Percentiles rank a stretch among this genome's conserved stretches.
phyloP scores from a whole-genome alignment of 2,797 vertebrate species.

The Hydrocynus forskahlii region DNA sequence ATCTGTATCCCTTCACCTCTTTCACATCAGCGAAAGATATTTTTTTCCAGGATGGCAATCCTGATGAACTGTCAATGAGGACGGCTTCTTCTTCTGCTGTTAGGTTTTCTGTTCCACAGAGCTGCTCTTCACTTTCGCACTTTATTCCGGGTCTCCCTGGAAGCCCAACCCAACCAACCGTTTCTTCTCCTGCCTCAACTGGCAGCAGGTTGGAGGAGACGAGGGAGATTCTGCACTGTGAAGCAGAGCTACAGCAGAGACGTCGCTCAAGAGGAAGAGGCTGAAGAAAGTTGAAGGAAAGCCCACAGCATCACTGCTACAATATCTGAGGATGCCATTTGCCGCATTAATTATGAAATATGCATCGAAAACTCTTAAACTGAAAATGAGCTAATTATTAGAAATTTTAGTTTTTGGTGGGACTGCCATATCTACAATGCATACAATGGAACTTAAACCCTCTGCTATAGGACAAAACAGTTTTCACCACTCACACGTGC shows the following conservation, averaged over 20 bases:
- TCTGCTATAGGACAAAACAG: too few relatives aligned
- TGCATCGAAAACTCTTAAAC: too few relatives aligned
- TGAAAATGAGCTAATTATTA: too few relatives aligned
- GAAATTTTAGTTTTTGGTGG: too few relatives aligned
- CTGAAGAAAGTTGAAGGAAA: neutral
- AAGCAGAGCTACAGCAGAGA: neutral
- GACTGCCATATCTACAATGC: too few relatives aligned
- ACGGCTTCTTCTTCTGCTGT: neutral
- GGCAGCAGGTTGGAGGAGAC: neutral
- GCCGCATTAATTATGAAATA: too few relatives aligned
- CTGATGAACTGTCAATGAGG: slow-evolving; percentile 6
- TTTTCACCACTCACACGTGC: too few relatives aligned
- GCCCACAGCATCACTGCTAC: neutral
- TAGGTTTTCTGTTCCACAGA: neutral
- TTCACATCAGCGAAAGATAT: neutral
- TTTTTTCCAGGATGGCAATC: neutral
- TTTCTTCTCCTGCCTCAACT: neutral
- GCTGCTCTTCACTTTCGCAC: neutral
- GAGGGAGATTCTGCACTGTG: neutral
- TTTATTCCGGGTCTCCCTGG: neutral
- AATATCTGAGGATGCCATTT: neutral
- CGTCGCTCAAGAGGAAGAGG: neutral
- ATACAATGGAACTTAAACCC: too few relatives aligned
- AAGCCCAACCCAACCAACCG: neutral
- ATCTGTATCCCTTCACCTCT: neutral